phyloP scores from a whole-genome alignment of 2,888 invertebrate species.

The Drosophila atroscutellata region DNA sequence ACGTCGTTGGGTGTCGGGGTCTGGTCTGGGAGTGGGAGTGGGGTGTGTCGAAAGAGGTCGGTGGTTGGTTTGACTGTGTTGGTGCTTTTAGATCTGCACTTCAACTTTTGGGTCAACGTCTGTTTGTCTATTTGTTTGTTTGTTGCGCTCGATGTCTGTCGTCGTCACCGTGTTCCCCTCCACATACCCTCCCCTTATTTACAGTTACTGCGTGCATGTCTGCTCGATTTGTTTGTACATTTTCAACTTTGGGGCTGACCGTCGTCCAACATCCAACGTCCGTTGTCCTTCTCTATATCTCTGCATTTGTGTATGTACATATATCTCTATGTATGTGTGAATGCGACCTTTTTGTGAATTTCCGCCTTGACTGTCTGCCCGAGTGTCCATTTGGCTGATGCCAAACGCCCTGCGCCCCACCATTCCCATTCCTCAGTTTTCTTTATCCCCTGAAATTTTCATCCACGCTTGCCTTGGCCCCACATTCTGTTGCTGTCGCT shows the following conservation, averaged over 20 bases:
- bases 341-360: conserved; percentile 75
- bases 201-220: conserved; percentile 62
- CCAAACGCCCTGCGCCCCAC: conserved; percentile 42
- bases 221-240: conserved; percentile 79
- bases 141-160: conserved; percentile 73
- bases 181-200: conserved; percentile 4
- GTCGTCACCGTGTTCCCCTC: conserved; percentile 31
- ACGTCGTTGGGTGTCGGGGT: not conserved
- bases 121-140: conserved; percentile 80
- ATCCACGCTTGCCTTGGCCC: conserved; percentile 67
- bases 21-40: not conserved
- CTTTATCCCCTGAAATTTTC: conserved; percentile 2
- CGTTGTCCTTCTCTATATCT: conserved; percentile 48
- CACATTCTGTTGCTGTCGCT: conserved; percentile 70
- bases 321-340: conserved; percentile 19
- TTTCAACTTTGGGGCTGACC: conserved; percentile 73
- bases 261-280: conserved; percentile 55
- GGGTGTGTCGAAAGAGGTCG: not conserved
- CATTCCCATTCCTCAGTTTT: not conserved
- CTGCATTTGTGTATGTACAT: conserved; percentile 12
- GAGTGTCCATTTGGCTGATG: conserved; percentile 51
- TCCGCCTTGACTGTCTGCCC: conserved; percentile 76
- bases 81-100: conserved; percentile 76
- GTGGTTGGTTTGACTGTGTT: conserved; percentile 37
- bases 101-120: conserved; percentile 81